These are phyloP conservation scores for Chlorops oryzae DNA, from an alignment of 1,140 invertebrate genomes.

Conservation along the genomic window DNA sequence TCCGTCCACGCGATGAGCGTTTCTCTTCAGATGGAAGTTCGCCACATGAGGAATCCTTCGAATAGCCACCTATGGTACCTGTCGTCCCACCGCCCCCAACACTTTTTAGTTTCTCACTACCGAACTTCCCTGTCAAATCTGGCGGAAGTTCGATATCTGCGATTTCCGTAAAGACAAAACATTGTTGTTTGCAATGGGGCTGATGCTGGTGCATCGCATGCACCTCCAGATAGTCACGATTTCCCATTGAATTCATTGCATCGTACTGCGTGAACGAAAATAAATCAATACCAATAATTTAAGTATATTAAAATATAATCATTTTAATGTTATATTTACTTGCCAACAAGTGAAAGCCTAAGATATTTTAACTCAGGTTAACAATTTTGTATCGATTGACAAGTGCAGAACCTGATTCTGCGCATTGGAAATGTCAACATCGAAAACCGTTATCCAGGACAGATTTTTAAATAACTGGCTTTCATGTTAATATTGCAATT, in stretches of 20 bases:
- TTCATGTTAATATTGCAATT: too few relatives aligned
- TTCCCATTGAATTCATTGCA: constrained; percentile 44
- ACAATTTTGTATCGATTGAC: too few relatives aligned
- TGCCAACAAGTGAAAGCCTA: constrained; percentile 13
- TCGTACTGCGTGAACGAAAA: constrained; percentile 13
- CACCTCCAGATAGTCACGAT: constrained; percentile 42
- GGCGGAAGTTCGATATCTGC: constrained; percentile 44
- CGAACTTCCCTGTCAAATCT: constrained; percentile 44
- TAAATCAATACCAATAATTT: too few relatives aligned
- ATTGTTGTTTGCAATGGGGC: constrained; percentile 46
- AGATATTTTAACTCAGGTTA: background rate
- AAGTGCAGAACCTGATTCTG: too few relatives aligned
- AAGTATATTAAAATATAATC: too few relatives aligned
- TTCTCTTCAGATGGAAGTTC: constrained; percentile 25
- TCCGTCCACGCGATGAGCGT: constrained; percentile 30
- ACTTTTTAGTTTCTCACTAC: constrained; percentile 39
- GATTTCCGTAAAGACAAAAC: constrained; percentile 46
- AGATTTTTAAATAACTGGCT: too few relatives aligned
- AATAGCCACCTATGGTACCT: too few relatives aligned
- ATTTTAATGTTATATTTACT: too few relatives aligned
- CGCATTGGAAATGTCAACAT: too few relatives aligned
- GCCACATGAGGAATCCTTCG: constrained; percentile 37
- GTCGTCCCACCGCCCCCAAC: too few relatives aligned
- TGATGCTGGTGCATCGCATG: constrained; percentile 42
- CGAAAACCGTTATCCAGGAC: too few relatives aligned